These are phyloP conservation scores for Oostethus manadensis DNA, from an alignment of 2,113 vertebrate genomes.

Conservation along the genomic window DNA sequence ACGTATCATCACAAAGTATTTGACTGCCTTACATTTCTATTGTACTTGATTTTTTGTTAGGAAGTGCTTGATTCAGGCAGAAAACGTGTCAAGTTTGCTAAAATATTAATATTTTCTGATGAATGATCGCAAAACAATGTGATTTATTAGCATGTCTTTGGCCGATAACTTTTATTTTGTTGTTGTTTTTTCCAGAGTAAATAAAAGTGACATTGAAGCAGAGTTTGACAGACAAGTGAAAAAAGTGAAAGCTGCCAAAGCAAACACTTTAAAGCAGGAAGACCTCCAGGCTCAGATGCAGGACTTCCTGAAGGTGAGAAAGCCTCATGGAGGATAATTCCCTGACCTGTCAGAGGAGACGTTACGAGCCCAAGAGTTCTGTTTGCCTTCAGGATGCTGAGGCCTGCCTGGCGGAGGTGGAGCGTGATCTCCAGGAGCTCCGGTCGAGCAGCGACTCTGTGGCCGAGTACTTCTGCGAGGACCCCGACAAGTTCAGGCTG, in stretches of 20 bases:
- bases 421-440: conserved; percentile 51
- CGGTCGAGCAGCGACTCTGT: conserved; percentile 57
- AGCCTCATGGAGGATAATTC: background rate
- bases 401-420: conserved; percentile 46
- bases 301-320: conserved; percentile 63
- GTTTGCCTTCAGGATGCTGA: conserved; percentile 57
- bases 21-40: too few species aligned
- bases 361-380: background rate
- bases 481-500: conserved; percentile 65
- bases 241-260: conserved; percentile 55
- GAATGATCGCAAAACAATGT: too few species aligned
- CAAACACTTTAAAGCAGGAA: conserved; percentile 51
- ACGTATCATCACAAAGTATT: too few species aligned
- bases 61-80: background rate
- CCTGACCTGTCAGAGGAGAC: background rate
- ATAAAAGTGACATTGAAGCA: conserved; percentile 66
- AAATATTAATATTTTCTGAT: too few species aligned
- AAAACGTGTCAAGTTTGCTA: too few species aligned
- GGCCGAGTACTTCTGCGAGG: conserved; percentile 75
- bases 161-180: too few species aligned
- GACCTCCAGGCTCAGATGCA: conserved; percentile 69
- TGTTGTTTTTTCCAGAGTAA: conserved; percentile 51
- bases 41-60: too few species aligned
- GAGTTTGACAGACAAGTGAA: conserved; percentile 61
- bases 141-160: too few species aligned